Percentiles rank a stretch among this genome's conserved stretches.
phyloP scores from a whole-genome alignment of 2,888 invertebrate species.

The Drosophila mayaguana region DNA sequence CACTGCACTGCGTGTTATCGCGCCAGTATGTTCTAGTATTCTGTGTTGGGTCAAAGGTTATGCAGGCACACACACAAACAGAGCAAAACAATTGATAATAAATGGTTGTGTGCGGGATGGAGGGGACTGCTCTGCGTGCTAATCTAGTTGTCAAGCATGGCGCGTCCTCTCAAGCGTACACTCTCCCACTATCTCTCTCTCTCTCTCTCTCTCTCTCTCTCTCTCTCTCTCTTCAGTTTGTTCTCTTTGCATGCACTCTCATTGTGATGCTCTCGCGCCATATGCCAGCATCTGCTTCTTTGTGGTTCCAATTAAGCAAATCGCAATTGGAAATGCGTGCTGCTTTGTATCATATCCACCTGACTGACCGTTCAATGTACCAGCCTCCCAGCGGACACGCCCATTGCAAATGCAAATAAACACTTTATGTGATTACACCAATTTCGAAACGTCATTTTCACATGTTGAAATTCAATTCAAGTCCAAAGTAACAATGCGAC shows the following conservation, averaged over 20 bases:
- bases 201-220: background rate
- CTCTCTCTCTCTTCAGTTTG: background rate
- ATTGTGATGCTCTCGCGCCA: constrained; percentile 1
- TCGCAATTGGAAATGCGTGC: constrained; percentile 37
- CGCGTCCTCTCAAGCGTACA: constrained; percentile 8
- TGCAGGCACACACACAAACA: constrained; percentile 26
- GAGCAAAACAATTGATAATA: constrained; percentile 52
- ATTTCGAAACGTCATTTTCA: constrained; percentile 65
- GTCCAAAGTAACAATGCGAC: constrained; percentile 65
- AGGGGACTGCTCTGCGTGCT: constrained; percentile 21
- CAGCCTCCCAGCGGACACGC: background rate
- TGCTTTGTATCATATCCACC: background rate
- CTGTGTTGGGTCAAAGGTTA: constrained; percentile 50
- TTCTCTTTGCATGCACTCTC: constrained; percentile 1
- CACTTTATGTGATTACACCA: constrained; percentile 59
- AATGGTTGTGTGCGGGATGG: constrained; percentile 8
- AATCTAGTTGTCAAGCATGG: constrained; percentile 75
- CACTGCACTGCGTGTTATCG: constrained; percentile 41
- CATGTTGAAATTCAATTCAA: constrained; percentile 61
- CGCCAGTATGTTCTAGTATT: constrained; percentile 10
- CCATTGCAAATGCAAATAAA: constrained; percentile 51
- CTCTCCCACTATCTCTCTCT: background rate
- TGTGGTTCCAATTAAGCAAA: constrained; percentile 52
- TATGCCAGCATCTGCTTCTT: constrained; percentile 12
- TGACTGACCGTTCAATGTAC: background rate